Evolutionary conservation across 2,113 vertebrate species (phyloP), one percentile per base, ranked within the genome.

Genomic region (Pica pica): DNA sequence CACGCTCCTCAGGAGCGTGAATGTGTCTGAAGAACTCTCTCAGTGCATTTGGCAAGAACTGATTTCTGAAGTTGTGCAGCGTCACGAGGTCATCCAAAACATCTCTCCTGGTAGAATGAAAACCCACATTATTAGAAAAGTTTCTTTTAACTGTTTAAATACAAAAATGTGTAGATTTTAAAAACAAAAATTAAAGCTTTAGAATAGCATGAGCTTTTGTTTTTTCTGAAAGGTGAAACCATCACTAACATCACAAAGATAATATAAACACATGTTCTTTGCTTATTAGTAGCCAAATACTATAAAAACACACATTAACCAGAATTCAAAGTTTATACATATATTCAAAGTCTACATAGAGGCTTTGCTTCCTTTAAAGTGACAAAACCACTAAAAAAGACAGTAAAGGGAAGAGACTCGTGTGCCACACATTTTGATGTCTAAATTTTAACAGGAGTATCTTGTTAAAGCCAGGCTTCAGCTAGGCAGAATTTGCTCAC

Each of bases 11-110:
- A 3, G 99, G 99, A 33, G 99, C 99, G 16, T 99, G 99, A 96
- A 99, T 99, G 96, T 99, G 99, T 91, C 99, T 98, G 97, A 99
- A 99, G 98, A 99, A 99, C 84, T 99, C 99, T 95, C 99, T 98
- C 98, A 99, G 98, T 94, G 99, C 99, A 84, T 99, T 99, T 94
- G 99, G 99, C 59, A 99, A 98, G 97, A 99, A 99, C 64, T 99
- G 99, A 96, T 99, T 99, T 97, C 99, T 99, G 98, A 99, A 99
- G 97, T 99, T 99, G 98, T 99, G 99, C 93, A 99, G 98, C 1
- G 98, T 99, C 97, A 99, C 99, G 81, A 99, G 97, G 97, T 99
- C 99, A 86, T 99, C 99, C 97, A 99, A 97, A 89, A 99, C 99
- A 94, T 99, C 99, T 92, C 99, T 97, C 97, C 99, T 99, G 95